Evolutionary conservation across 2,113 vertebrate species (phyloP).

Genomic region (Cardinalis cardinalis): DNA sequence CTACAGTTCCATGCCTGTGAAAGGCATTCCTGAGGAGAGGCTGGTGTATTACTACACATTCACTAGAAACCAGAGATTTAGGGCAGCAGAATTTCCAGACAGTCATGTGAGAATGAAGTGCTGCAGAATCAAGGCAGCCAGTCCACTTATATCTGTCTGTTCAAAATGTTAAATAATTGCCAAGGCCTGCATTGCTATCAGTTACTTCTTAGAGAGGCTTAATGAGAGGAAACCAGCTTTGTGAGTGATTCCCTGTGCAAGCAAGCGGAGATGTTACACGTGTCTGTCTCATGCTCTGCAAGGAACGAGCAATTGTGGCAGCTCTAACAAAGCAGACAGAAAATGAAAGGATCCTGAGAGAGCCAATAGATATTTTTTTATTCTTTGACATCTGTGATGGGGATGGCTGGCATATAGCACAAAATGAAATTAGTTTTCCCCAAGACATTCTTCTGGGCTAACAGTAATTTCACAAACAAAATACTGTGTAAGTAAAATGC

Average conservation of each 20-base stretch:
- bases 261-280: background rate
- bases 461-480: background rate
- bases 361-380: background rate
- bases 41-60: background rate
- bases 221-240: background rate
- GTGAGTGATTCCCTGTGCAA: background rate
- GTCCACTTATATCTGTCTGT: slow-evolving; percentile 16
- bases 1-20: background rate
- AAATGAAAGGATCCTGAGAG: slow-evolving; percentile 1
- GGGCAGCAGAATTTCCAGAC: slow-evolving; percentile 37
- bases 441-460: background rate
- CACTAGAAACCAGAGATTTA: slow-evolving; percentile 9
- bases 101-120: background rate
- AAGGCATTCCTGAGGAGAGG: background rate
- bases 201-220: background rate
- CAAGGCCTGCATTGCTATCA: background rate
- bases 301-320: background rate
- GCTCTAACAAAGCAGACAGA: background rate
- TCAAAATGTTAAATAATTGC: slow-evolving; percentile 37
- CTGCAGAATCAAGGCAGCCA: background rate
- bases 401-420: background rate
- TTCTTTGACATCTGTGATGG: background rate
- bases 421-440: background rate
- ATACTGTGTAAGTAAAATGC: background rate
- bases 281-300: background rate